These are phyloP conservation scores for Protosalanx chinensis DNA, from an alignment of 2,797 vertebrate species.

Conservation along the genomic window DNA sequence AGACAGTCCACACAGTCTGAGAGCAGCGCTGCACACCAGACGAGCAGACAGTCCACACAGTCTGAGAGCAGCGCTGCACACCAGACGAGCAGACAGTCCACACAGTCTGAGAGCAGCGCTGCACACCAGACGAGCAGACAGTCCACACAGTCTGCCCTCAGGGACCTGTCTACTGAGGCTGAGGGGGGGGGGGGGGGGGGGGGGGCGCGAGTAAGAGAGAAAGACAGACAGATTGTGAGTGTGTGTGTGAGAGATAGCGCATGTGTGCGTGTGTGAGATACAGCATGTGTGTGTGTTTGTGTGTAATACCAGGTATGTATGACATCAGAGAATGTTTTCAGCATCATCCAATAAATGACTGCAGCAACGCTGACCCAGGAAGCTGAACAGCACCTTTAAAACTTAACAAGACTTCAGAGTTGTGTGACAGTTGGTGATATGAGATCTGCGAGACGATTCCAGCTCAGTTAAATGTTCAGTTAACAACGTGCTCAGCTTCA, in stretches of 20 bases:
- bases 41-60: no score
- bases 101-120: no score
- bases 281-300: slow-evolving; percentile 31
- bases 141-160: slow-evolving; percentile 33
- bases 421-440: slow-evolving; percentile 17
- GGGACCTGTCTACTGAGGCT: slow-evolving; percentile 57
- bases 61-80: no score
- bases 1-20: slow-evolving; percentile 50
- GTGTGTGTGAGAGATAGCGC: slow-evolving; percentile 6
- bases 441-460: slow-evolving; percentile 30
- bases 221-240: not conserved
- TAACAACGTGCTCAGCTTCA: slow-evolving; percentile 51
- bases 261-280: slow-evolving; percentile 30
- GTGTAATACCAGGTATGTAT: slow-evolving; percentile 2
- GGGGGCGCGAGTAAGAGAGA: slow-evolving; percentile 16
- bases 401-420: not conserved
- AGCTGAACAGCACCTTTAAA: no score
- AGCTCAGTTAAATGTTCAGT: slow-evolving; percentile 33
- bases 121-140: no score
- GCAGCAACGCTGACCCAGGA: not conserved
- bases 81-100: no score
- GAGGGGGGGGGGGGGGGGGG: not conserved
- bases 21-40: no score
- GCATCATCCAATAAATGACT: not conserved
- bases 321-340: not conserved